Evolutionary conservation across 2,797 vertebrate species (phyloP).

Genomic region (Pangasius larnaudii): DNA sequence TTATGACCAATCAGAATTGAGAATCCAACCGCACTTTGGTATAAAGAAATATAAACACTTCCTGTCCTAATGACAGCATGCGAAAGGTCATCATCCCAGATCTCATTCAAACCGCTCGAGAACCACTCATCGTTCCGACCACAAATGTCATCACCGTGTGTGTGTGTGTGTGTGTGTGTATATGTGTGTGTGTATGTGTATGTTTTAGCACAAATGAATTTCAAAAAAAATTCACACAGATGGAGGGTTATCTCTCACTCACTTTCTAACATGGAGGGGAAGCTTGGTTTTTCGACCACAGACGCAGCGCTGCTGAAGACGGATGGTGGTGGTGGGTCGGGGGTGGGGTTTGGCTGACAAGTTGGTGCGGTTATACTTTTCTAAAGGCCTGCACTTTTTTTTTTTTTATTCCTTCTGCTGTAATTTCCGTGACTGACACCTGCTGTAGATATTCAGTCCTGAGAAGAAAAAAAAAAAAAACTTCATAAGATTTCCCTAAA

Average conservation of each 20-base stretch:
- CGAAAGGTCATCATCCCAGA: conserved; percentile 57
- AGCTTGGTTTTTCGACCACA: conserved; percentile 40
- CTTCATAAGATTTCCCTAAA: conserved; percentile 27
- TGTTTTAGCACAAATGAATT: conserved; percentile 39
- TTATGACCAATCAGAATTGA: neutral
- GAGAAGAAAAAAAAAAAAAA: neutral
- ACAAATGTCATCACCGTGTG: conserved; percentile 52
- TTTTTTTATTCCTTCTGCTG: conserved; percentile 14
- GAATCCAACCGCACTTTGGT: neutral
- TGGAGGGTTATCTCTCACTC: neutral
- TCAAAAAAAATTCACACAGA: neutral
- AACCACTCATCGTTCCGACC: conserved; percentile 48
- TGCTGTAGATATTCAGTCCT: conserved; percentile 25
- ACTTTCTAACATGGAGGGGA: conserved; percentile 20
- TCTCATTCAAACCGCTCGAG: conserved; percentile 47
- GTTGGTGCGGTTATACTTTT: conserved; percentile 54
- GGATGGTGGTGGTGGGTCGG: neutral
- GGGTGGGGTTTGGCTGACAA: neutral
- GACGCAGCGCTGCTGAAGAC: conserved; percentile 42
- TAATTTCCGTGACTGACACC: conserved; percentile 44
- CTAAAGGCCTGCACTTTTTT: conserved; percentile 57
- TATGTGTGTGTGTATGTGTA: neutral
- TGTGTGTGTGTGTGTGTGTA: neutral
- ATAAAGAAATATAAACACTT: conserved; percentile 30
- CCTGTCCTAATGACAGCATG: conserved; percentile 45